Conservation (phyloP, 2,888 invertebrate species). For the Caenorhabditis afra region DNA sequence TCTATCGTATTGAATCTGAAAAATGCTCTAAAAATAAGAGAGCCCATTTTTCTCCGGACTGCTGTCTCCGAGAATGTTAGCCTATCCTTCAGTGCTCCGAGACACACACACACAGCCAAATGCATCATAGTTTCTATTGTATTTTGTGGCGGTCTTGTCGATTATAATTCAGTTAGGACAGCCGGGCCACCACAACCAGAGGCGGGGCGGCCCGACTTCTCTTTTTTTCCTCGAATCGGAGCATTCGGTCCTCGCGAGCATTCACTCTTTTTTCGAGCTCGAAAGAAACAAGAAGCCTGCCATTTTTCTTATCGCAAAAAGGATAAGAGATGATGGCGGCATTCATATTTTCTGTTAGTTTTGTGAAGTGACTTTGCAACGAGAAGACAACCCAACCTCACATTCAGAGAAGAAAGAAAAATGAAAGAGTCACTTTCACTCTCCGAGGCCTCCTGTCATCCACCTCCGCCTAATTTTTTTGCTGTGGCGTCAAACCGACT, state of each 20-base stretch:
- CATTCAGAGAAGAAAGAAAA: slow-evolving; percentile 7
- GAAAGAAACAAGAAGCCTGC: slow-evolving; percentile 27
- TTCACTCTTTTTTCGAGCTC: slow-evolving; percentile 24
- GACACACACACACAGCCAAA: slow-evolving; percentile 18
- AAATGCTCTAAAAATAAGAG: slow-evolving; percentile 14
- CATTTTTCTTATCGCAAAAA: slow-evolving; percentile 14
- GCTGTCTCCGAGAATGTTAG: background rate
- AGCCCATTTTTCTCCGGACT: slow-evolving; percentile 7
- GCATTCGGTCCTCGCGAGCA: too few relatives aligned
- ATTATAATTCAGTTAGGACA: slow-evolving; percentile 58
- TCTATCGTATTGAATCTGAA: slow-evolving; percentile 5
- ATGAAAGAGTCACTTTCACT: background rate
- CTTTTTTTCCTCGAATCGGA: too few relatives aligned
- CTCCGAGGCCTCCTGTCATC: slow-evolving; percentile 11
- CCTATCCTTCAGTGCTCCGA: background rate
- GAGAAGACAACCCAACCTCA: background rate
- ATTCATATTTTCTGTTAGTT: slow-evolving; percentile 36
- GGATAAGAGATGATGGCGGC: slow-evolving; percentile 1
- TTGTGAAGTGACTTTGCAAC: slow-evolving; percentile 21
- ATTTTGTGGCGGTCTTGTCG: slow-evolving; percentile 23
- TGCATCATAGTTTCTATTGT: slow-evolving; percentile 58
- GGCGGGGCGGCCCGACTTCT: background rate
- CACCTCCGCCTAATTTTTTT: slow-evolving; percentile 23
- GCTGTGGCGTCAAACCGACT: slow-evolving; percentile 39
- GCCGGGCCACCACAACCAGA: slow-evolving; percentile 38